Conservation (phyloP, 2,888 invertebrate species). For the Calameuta idolon region DNA sequence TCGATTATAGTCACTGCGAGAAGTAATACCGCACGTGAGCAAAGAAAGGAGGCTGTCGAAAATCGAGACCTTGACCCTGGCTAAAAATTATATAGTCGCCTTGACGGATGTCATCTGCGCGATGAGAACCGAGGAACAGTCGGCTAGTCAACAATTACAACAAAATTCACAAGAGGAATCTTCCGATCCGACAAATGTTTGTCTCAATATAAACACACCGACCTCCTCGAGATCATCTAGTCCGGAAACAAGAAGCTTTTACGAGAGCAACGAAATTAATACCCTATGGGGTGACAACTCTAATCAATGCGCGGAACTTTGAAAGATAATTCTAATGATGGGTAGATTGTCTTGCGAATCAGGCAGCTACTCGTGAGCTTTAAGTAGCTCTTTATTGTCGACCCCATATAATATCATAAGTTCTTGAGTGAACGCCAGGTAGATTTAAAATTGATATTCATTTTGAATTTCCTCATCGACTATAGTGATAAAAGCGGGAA, state of each 20-base stretch:
- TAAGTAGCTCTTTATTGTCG: neutral
- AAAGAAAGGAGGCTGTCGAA: conserved; percentile 87
- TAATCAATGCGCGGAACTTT: conserved; percentile 5
- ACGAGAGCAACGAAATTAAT: conserved; percentile 32
- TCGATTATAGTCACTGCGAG: conserved; percentile 77
- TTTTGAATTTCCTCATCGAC: neutral
- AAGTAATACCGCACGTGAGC: conserved; percentile 88
- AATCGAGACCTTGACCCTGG: conserved; percentile 88
- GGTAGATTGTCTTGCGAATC: neutral
- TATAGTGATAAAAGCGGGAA: neutral
- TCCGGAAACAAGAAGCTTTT: conserved; percentile 38
- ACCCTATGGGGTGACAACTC: conserved; percentile 33
- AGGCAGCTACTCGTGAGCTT: neutral
- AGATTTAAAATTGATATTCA: neutral
- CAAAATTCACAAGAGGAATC: conserved; percentile 9
- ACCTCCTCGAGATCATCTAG: conserved; percentile 52
- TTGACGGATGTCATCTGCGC: conserved; percentile 87
- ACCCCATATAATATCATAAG: neutral
- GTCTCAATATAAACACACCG: conserved; percentile 47
- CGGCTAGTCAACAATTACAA: conserved; percentile 24
- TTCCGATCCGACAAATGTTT: conserved; percentile 32
- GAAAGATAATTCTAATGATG: neutral
- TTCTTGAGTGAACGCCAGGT: neutral
- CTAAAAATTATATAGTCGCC: conserved; percentile 91
- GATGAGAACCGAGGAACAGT: conserved; percentile 75